These are phyloP conservation scores for Merluccius polli DNA, from an alignment of 2,797 vertebrate genomes.

Conservation along the genomic window DNA sequence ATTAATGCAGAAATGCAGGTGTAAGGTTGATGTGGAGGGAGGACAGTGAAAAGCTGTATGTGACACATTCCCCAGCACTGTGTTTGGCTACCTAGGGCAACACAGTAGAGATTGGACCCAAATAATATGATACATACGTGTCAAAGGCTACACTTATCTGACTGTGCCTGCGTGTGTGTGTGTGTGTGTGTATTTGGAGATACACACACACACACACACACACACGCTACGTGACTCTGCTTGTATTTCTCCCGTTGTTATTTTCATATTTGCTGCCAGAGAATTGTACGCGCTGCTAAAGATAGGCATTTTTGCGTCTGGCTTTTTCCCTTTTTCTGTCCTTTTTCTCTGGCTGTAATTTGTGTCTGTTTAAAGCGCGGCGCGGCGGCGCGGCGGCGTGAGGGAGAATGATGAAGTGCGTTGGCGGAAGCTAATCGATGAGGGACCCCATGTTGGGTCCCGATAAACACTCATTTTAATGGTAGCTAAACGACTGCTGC, in stretches of 20 bases:
- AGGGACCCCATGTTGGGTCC: neutral
- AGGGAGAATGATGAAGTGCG: neutral
- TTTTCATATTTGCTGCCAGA: neutral
- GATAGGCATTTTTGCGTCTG: too few species aligned
- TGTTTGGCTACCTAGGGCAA: neutral
- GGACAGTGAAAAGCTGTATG: neutral
- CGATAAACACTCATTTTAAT: neutral
- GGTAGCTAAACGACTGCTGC: neutral
- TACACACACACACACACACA: too few species aligned
- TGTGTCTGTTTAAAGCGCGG: neutral
- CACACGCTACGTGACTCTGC: neutral
- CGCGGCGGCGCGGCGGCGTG: too few species aligned
- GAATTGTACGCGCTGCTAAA: neutral
- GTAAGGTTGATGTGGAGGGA: neutral
- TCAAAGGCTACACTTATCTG: neutral
- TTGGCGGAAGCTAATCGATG: neutral
- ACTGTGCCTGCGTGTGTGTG: neutral
- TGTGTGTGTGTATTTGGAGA: neutral
- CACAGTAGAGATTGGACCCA: neutral
- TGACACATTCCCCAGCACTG: neutral
- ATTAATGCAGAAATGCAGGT: neutral
- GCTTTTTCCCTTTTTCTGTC: neutral
- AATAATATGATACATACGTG: neutral
- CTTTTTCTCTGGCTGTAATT: neutral
- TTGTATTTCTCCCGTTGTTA: neutral